These are phyloP conservation scores for Chelmon rostratus DNA, from an alignment of 2,797 vertebrate genomes.

Conservation along the genomic window DNA sequence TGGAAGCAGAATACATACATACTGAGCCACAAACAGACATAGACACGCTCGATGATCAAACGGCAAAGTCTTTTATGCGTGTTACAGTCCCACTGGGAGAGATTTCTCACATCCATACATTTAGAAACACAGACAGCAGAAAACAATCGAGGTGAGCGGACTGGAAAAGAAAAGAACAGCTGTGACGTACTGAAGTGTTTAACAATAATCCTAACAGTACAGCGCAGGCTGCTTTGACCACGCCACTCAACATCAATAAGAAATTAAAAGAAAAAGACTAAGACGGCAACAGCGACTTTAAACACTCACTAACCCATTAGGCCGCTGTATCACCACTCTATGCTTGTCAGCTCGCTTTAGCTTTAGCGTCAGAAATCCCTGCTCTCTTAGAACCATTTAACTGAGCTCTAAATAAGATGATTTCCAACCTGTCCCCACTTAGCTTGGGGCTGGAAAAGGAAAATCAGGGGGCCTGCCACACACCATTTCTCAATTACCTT, in stretches of 20 bases:
- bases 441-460: conserved; percentile 67
- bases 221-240: conserved; percentile 44
- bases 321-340: conserved; percentile 48
- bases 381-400: conserved; percentile 67
- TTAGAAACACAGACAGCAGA: conserved; percentile 9
- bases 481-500: conserved; percentile 80
- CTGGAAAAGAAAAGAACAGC: conserved; percentile 34
- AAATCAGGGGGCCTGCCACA: conserved; percentile 68
- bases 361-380: conserved; percentile 59
- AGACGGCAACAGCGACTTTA: conserved; percentile 31
- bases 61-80: conserved; percentile 29
- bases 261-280: conserved; percentile 37
- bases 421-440: conserved; percentile 77
- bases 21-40: conserved; percentile 15
- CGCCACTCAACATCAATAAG: conserved; percentile 47
- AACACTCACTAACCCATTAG: conserved; percentile 63
- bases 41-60: conserved; percentile 36
- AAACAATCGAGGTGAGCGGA: conserved; percentile 35
- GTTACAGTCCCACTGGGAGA: conserved; percentile 5
- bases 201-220: conserved; percentile 42
- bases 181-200: conserved; percentile 48
- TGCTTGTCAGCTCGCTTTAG: conserved; percentile 69
- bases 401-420: conserved; percentile 70
- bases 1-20: conserved; percentile 6
- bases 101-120: conserved; percentile 22